Evolutionary conservation across 1,140 invertebrate species (phyloP).

Genomic region (Brachionus paranguensis): DNA sequence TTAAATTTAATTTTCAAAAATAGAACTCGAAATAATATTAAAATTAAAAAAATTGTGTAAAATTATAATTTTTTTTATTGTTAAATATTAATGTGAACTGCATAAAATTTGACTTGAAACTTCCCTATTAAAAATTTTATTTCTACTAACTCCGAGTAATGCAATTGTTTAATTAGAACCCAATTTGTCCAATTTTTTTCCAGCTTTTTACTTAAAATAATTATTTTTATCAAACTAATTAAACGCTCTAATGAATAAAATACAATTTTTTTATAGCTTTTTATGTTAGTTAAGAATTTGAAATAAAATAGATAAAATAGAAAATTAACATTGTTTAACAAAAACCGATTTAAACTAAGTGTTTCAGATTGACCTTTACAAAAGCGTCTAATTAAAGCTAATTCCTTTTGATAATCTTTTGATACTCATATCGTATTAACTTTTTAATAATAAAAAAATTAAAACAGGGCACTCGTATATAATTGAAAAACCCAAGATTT

Average conservation of each 20-base stretch:
- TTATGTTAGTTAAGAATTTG: background rate
- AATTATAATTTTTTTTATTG: background rate
- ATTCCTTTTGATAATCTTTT: constrained; percentile 4
- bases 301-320: background rate
- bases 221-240: background rate
- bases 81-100: background rate
- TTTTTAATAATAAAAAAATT: background rate
- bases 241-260: background rate
- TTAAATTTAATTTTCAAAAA: background rate
- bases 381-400: background rate
- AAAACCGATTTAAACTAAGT: background rate
- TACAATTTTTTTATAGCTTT: background rate
- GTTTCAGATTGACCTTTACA: background rate
- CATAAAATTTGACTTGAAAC: background rate
- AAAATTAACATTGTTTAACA: background rate
- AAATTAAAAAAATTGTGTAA: background rate
- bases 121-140: background rate
- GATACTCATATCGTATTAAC: background rate
- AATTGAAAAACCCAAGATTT: background rate
- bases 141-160: background rate
- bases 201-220: background rate
- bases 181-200: background rate
- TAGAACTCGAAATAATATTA: background rate
- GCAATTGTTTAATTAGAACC: background rate
- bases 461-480: background rate